Evolutionary conservation across 2,797 vertebrate genomes (phyloP).

Genomic region (Cynopterus sphinx): DNA sequence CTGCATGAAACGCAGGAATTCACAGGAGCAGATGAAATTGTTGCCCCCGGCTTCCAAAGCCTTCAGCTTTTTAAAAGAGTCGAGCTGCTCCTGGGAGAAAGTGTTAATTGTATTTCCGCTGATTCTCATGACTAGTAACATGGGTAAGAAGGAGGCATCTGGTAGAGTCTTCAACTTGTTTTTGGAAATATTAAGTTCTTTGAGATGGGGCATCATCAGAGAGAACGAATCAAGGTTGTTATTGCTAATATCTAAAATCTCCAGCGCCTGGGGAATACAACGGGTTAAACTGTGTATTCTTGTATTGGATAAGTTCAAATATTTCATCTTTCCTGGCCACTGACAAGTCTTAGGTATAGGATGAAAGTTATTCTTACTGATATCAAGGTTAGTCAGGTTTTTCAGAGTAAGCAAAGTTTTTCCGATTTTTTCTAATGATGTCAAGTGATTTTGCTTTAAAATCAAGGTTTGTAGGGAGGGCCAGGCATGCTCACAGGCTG

Average conservation of each 20-base stretch:
- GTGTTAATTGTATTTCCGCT: constrained; percentile 83
- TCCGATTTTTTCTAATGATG: constrained; percentile 72
- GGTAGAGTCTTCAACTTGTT: constrained; percentile 87
- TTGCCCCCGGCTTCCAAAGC: constrained; percentile 85
- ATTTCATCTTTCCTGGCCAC: constrained; percentile 85
- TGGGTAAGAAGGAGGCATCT: constrained; percentile 69
- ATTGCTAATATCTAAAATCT: constrained; percentile 86
- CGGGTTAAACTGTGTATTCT: constrained; percentile 75
- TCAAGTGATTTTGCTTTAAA: constrained; percentile 86
- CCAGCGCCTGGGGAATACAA: constrained; percentile 84
- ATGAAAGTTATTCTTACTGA: constrained; percentile 86
- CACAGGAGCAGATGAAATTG: constrained; percentile 88
- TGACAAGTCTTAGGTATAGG: constrained; percentile 79
- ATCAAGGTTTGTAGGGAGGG: constrained; percentile 84
- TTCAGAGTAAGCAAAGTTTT: constrained; percentile 53
- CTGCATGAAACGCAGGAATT: constrained; percentile 85
- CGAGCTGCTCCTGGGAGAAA: constrained; percentile 83
- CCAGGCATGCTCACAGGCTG: constrained; percentile 80
- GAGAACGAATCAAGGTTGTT: constrained; percentile 86
- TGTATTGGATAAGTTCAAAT: constrained; percentile 87
- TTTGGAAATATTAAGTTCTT: constrained; percentile 85
- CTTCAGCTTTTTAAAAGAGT: constrained; percentile 77
- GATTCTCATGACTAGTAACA: constrained; percentile 79
- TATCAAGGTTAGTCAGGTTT: constrained; percentile 83
- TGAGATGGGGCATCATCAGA: constrained; percentile 79